These are phyloP conservation scores for Drosophila albomicans DNA, from an alignment of 1,140 invertebrate species.

Conservation along the genomic window DNA sequence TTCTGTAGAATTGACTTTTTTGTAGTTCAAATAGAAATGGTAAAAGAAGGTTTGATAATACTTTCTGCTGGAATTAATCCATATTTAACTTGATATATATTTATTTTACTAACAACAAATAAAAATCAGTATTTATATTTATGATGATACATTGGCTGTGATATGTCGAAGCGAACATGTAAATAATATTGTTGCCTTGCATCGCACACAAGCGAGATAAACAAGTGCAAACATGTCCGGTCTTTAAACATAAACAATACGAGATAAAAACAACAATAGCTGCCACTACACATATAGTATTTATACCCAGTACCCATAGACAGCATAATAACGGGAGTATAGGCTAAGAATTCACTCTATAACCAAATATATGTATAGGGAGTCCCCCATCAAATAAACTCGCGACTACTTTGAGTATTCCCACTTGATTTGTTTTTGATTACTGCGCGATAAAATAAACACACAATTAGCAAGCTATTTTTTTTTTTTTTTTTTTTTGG, in stretches of 20 bases:
- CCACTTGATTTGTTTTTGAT: background rate
- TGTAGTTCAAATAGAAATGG: no score
- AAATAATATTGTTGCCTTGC: slow-evolving; percentile 63
- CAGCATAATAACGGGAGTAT: background rate
- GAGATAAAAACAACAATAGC: slow-evolving; percentile 40
- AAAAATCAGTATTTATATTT: slow-evolving; percentile 24
- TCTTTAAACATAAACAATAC: slow-evolving; percentile 53
- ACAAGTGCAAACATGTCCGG: slow-evolving; percentile 55
- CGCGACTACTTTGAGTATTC: background rate
- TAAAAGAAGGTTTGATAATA: no score
- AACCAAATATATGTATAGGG: slow-evolving; percentile 6
- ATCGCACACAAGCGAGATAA: slow-evolving; percentile 56
- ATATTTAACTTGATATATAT: background rate
- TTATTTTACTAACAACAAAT: background rate
- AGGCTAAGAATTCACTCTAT: background rate
- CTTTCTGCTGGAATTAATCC: no score
- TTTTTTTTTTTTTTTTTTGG: background rate
- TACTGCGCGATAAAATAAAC: slow-evolving; percentile 36
- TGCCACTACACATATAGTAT: background rate
- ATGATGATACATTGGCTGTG: background rate
- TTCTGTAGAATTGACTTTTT: no score
- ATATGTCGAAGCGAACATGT: slow-evolving; percentile 45
- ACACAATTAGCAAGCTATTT: background rate
- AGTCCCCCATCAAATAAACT: background rate
- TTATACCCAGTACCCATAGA: background rate